Conservation (phyloP, 37 sponge, comb jelly and placozoan species). For the Aphrocallistes beatrix region DNA sequence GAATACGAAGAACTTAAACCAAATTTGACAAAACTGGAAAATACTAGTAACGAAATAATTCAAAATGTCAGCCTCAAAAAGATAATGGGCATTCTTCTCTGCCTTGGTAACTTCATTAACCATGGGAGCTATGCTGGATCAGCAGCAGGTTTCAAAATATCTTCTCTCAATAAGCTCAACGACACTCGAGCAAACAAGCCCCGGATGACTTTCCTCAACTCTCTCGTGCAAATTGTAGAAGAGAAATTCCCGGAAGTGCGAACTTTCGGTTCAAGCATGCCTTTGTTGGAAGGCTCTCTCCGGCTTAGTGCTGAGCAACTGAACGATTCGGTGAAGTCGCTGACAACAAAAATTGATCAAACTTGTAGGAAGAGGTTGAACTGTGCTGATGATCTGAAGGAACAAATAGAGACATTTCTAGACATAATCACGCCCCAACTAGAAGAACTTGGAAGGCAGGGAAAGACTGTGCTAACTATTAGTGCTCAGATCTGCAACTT, state of each 20-base stretch:
- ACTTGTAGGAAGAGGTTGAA: constrained; percentile 29
- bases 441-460: constrained; percentile 28
- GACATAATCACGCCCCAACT: constrained; percentile 27
- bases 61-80: background rate
- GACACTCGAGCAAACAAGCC: constrained; percentile 83
- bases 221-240: background rate
- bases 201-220: constrained; percentile 24
- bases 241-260: constrained; percentile 3
- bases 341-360: constrained; percentile 20
- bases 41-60: background rate
- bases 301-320: constrained; percentile 23
- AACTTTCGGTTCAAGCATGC: constrained; percentile 12
- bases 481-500: constrained; percentile 40
- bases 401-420: constrained; percentile 44
- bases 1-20: background rate
- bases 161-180: constrained; percentile 57
- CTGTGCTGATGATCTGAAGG: constrained; percentile 54
- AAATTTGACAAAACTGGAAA: background rate
- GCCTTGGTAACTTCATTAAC: background rate
- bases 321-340: constrained; percentile 27
- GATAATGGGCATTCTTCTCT: constrained; percentile 6
- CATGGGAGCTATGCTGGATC: constrained; percentile 73
- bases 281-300: background rate
- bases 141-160: constrained; percentile 73
- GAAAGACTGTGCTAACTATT: constrained; percentile 23